A percentile compares a stretch with the other conserved stretches of the same genome.
phyloP scores from a whole-genome alignment of 2,113 vertebrate species.

The Calyptomena viridis region DNA sequence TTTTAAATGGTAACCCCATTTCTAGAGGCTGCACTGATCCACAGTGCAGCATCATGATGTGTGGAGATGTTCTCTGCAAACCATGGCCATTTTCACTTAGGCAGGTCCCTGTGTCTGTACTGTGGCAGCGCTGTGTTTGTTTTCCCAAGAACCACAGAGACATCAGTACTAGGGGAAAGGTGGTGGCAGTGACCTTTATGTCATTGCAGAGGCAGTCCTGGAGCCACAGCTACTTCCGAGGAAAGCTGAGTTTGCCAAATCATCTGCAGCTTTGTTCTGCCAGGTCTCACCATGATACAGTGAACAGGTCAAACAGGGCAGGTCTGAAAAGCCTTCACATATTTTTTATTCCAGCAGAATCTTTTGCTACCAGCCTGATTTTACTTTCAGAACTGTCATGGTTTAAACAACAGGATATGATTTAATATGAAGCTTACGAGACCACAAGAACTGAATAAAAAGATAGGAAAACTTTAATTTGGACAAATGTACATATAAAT shows the following conservation, averaged over 20 bases:
- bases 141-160: not conserved
- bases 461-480: too few relatives aligned
- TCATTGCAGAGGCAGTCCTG: not conserved
- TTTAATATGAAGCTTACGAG: too few relatives aligned
- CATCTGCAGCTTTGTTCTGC: not conserved
- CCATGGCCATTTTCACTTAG: not conserved
- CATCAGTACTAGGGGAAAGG: not conserved
- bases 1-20: not conserved
- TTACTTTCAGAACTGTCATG: too few relatives aligned
- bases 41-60: fast-evolving
- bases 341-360: not conserved
- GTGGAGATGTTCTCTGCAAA: not conserved
- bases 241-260: not conserved
- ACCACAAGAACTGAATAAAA: too few relatives aligned
- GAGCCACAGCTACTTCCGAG: not conserved
- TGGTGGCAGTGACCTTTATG: not conserved
- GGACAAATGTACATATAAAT: too few relatives aligned
- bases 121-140: not conserved
- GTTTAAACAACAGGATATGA: too few relatives aligned
- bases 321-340: not conserved
- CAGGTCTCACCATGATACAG: not conserved
- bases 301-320: not conserved
- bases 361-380: not conserved
- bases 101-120: not conserved
- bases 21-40: not conserved